phyloP scores from a whole-genome alignment of 1,140 invertebrate species.

The Daktulosphaira vitifoliae region DNA sequence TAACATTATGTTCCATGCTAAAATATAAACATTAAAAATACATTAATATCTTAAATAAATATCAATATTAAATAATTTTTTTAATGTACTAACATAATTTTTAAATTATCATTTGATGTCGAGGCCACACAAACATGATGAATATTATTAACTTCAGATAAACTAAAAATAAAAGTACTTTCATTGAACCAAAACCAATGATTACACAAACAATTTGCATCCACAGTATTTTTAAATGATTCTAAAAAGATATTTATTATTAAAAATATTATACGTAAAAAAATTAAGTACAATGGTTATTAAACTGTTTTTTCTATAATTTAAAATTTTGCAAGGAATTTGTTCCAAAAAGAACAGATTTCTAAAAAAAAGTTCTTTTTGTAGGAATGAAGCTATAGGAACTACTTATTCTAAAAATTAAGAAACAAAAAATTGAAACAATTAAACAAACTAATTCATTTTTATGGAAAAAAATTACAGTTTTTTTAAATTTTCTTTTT shows the following conservation, averaged over 20 bases:
- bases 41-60: neutral
- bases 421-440: too few species aligned
- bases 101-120: neutral
- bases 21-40: neutral
- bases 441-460: too few species aligned
- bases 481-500: too few species aligned
- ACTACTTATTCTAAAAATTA: too few species aligned
- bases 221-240: neutral
- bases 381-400: too few species aligned
- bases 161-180: conserved; percentile 6
- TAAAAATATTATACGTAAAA: too few species aligned
- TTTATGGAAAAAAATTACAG: too few species aligned
- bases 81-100: conserved; percentile 4
- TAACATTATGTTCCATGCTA: conserved; percentile 4
- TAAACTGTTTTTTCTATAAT: too few species aligned
- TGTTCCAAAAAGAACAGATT: too few species aligned
- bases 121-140: conserved; percentile 9
- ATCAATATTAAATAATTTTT: neutral
- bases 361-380: too few species aligned
- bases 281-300: too few species aligned
- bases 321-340: too few species aligned
- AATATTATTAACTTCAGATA: neutral
- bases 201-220: neutral
- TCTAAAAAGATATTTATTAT: neutral
- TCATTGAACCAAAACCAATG: conserved; percentile 29